Conservation (phyloP, 2,888 invertebrate species). For the Anarsia innoxiella region DNA sequence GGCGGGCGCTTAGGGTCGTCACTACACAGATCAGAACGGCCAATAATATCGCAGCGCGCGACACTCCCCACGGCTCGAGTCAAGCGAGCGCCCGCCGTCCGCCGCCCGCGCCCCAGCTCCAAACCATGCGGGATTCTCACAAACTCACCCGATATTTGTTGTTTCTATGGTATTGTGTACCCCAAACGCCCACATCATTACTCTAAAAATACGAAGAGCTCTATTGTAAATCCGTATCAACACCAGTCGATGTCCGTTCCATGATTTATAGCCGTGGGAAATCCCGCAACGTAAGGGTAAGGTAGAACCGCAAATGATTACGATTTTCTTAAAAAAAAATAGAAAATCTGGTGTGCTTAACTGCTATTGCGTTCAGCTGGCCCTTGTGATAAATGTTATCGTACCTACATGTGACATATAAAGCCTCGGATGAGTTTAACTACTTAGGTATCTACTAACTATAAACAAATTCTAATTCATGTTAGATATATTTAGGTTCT, state of each 20-base stretch:
- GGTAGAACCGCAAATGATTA: too few relatives aligned
- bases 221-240: constrained; percentile 68
- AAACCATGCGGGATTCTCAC: constrained; percentile 71
- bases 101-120: constrained; percentile 18
- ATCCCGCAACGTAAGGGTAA: too few relatives aligned
- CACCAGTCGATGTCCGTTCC: constrained; percentile 55
- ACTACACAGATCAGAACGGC: constrained; percentile 24
- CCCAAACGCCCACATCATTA: constrained; percentile 72
- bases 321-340: too few relatives aligned
- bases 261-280: constrained; percentile 73
- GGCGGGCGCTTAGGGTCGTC: constrained; percentile 48
- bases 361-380: too few relatives aligned
- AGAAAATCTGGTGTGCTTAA: too few relatives aligned
- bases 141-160: constrained; percentile 56
- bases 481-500: too few relatives aligned
- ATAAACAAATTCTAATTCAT: too few relatives aligned
- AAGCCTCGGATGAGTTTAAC: too few relatives aligned
- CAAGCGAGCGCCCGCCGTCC: constrained; percentile 21
- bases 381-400: too few relatives aligned
- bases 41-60: constrained; percentile 37
- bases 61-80: constrained; percentile 22
- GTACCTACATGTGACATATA: too few relatives aligned
- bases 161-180: constrained; percentile 53
- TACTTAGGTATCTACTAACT: too few relatives aligned
- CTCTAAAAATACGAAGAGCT: constrained; percentile 60